Evolutionary conservation across 2,888 invertebrate species (phyloP), one percentile per base, ranked within the genome.

Genomic region (Sinopyrophorus schimmeli): DNA sequence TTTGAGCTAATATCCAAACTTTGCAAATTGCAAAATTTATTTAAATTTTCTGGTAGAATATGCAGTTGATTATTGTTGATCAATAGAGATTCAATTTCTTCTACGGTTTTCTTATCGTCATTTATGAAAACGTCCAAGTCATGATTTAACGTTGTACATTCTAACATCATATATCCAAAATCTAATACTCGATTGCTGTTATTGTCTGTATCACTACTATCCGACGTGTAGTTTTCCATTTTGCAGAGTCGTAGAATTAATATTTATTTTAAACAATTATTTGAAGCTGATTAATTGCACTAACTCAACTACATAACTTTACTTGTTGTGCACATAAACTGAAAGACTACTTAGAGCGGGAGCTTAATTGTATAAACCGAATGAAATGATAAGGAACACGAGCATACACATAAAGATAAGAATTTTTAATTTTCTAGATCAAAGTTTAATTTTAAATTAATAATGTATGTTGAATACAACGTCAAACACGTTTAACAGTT

Each of bases 1-100:
- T 95, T 97, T 66, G 88, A 88, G 68, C 94, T 94, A 18, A 96
- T 76, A 71, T 96, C 94, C 63, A 97, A 75, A 47, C 84, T 80
- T 67, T 85, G 84, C 54, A 96, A 76, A 72, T 89, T 89, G 54
- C 70, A 73, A 71, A 91, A 91, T 66, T 77, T 79, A 53, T 81
- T 77, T 24, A 80, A 58, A 41, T 75, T 69, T 3, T 77, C 73
- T 1, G 92, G 97, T 39, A 93, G 69, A 3, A 75, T 74, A 44
- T 79, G 80, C 55, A 98, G 76, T 26, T 83, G 81, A 76, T 98
- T 99, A 71, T 92, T 90, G 73, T 93, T 88, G 1, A 98, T 77
- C 53, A 91, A 79, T 54, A 96, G 77, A 32, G 86, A 86, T 70
- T 89, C 87, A 56, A 86, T 80, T 60, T 78, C 77, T 60, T 77